Conservation (phyloP, 2,888 invertebrate species). For the Pocota personata region DNA sequence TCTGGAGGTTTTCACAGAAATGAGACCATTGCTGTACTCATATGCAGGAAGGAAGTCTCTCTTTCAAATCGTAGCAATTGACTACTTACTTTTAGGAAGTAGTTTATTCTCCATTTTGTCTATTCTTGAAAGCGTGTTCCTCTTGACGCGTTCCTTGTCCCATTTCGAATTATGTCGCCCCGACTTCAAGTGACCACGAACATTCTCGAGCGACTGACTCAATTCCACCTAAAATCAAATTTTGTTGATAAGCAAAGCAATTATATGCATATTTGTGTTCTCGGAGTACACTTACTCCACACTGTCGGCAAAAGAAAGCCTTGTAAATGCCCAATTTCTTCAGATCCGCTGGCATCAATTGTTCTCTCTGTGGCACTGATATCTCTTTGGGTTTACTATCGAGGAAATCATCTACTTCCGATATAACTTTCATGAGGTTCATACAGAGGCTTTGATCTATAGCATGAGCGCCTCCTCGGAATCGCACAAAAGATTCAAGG, state of each 20-base stretch:
- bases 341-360: neutral
- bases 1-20: too few relatives aligned
- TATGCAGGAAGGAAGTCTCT: too few relatives aligned
- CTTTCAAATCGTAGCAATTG: too few relatives aligned
- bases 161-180: neutral
- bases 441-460: constrained; percentile 30
- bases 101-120: neutral
- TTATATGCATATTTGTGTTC: neutral
- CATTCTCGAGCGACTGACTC: neutral
- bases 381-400: constrained; percentile 24
- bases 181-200: neutral
- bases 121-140: neutral
- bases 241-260: neutral
- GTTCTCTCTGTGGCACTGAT: neutral
- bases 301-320: constrained; percentile 20
- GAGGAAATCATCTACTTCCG: constrained; percentile 32
- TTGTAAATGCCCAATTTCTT: neutral
- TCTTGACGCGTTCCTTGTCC: neutral
- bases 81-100: constrained; percentile 57
- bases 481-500: neutral
- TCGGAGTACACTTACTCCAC: neutral
- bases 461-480: neutral
- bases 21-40: too few relatives aligned
- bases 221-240: neutral
- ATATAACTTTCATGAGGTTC: constrained; percentile 13